Evolutionary conservation across 1,140 invertebrate species (phyloP), one percentile per base, ranked within the genome.

Genomic region (Rhyzopertha dominica): DNA sequence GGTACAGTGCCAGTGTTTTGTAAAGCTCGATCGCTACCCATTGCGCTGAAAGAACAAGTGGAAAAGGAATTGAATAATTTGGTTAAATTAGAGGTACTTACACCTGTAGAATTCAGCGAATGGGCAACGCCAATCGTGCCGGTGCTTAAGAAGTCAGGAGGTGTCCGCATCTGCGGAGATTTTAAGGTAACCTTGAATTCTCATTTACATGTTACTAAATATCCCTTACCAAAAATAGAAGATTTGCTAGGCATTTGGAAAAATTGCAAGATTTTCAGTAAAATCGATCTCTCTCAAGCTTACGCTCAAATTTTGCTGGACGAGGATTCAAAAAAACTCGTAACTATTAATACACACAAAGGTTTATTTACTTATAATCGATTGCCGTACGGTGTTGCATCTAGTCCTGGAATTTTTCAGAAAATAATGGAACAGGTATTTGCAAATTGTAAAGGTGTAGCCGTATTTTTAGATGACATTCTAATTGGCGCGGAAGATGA

Each of bases 311-410:
- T 30, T 10, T n/a, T 13, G 17, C 17, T 69, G 7, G 47, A 54
- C 18, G 51, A 63, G 12, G 37, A 58, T 13, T 62, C 57, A 0
- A 56, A 56, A 41, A 32, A 59, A 7, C 34, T 62, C 5, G 47
- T 67, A 5, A 61, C 62, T 4, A 65, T 67, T 29, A 66, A 62
- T 31, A 68, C 67, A 1, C 61, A 68, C 43, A 49, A 49, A 12
- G 63, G 63, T 1, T 57, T 67, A 44, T 69, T 53, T 49, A 28
- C 49, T 16, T 58, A 55, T 26, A 63, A 58, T 35, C 47, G 61
- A 22, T 51, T 67, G 31, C 54, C 59, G 16, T 67, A 58, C 34
- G 64, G 59, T 4, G 48, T 64, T 14, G 54, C 49, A 38, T 53
- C 48, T 8, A 63, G 58, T 0, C 61, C 63, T 4, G 62, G 51